Evolutionary conservation across 1,140 invertebrate genomes (phyloP), one percentile per base, ranked within the genome.

Genomic region (Stegodyphus dumicola): DNA sequence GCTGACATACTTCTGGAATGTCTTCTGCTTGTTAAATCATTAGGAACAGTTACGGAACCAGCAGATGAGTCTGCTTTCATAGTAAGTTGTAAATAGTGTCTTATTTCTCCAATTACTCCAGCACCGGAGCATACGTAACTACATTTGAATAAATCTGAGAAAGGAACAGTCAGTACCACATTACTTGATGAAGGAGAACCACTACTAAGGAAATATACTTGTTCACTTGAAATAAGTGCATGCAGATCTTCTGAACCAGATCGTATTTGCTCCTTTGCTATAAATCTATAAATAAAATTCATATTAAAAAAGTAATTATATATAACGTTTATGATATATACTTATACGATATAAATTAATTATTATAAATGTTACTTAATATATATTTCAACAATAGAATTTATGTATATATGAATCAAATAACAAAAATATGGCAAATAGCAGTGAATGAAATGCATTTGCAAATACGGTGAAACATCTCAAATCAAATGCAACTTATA

Each of bases 211-310:
- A 98, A 94, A 77, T 95, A 93, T 15, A 98, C 92, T 90, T 94
- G 93, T 89, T 95, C 93, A 88, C 93, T 94, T 4, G 95, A 95
- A 69, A 97, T 93, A 17, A 97, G 91, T 76, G 95, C 94, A 76
- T 94, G 92, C 89, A 95, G 91, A 91, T 94, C 92, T 90, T 95
- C 93, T 87, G 93, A 90, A 87, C 94, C 93, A 90, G 93, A 93
- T 79, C 94, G 93, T 84, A 98, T 90, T 89, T 93, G 91, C 89
- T 97, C 96, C 89, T 96, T 95, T 0, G 95, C 95, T 73, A 98
- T 94, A 88, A 97, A 95, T 88, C 92, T 93, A 85, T 7, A 88
- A 87, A 88, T 71, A 33, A 83, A 86, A 67, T 13, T 60, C 15
- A 15, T 15, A 60, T 10, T 9, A 60, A 15, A 60, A 7, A 60